These are phyloP conservation scores for Apodemia duryi DNA, from an alignment of 2,888 invertebrate species.

Conservation along the genomic window DNA sequence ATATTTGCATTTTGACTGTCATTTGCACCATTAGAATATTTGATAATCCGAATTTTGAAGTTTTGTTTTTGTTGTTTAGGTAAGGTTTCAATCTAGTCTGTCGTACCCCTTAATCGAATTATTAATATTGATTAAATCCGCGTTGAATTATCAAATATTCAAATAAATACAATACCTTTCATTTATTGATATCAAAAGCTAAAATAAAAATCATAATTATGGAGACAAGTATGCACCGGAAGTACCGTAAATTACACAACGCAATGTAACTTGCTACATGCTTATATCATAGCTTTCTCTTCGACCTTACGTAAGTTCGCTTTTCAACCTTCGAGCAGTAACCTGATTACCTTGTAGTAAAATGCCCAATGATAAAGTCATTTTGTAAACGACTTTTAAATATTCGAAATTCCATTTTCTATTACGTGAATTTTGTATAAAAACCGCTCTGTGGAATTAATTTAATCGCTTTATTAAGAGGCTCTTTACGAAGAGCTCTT, in stretches of 20 bases:
- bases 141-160: too few species aligned
- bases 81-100: too few species aligned
- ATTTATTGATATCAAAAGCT: too few species aligned
- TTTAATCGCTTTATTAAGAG: neutral
- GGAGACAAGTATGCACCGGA: neutral
- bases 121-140: too few species aligned
- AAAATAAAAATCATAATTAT: neutral
- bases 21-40: too few species aligned
- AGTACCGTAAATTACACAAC: neutral
- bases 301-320: neutral
- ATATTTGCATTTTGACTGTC: too few species aligned
- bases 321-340: neutral
- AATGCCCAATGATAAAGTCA: neutral
- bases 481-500: neutral
- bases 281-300: constrained; percentile 14
- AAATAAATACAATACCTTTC: too few species aligned
- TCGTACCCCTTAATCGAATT: too few species aligned
- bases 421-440: neutral
- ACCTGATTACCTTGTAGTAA: constrained; percentile 1
- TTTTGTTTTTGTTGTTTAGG: too few species aligned
- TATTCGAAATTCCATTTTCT: neutral
- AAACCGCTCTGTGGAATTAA: neutral
- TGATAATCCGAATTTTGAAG: too few species aligned
- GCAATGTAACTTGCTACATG: constrained; percentile 11
- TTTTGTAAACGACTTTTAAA: neutral